Evolutionary conservation across 1,140 invertebrate species (phyloP).

Genomic region (Oryzaephilus surinamensis): DNA sequence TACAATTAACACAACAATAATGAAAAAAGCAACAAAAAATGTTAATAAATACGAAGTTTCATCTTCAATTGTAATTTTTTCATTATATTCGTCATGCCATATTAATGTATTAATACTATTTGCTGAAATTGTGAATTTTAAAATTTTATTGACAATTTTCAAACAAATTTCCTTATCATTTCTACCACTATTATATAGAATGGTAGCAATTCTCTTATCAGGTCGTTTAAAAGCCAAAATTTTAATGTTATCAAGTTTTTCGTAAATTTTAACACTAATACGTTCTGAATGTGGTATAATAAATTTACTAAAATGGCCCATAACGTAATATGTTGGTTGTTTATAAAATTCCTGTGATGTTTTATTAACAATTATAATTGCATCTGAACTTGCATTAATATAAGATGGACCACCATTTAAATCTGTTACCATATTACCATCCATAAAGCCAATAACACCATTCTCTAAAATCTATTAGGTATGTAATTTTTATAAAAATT

Average conservation of each 20-base stretch:
- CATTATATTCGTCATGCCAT: too few relatives aligned
- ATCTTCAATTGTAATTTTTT: too few relatives aligned
- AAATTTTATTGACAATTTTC: neutral
- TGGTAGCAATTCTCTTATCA: slow-evolving; percentile 42
- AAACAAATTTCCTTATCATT: too few relatives aligned
- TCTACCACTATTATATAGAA: too few relatives aligned
- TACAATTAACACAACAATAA: too few relatives aligned
- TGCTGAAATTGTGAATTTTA: too few relatives aligned
- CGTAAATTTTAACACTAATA: slow-evolving; percentile 26
- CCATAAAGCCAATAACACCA: slow-evolving; percentile 54
- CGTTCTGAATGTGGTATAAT: slow-evolving; percentile 39
- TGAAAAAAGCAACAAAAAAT: too few relatives aligned
- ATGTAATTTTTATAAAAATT: slow-evolving; percentile 1
- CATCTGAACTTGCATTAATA: slow-evolving; percentile 54
- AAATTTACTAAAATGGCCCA: slow-evolving; percentile 59
- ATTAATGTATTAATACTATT: too few relatives aligned
- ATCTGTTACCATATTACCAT: slow-evolving; percentile 66
- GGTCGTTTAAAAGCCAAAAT: slow-evolving; percentile 40
- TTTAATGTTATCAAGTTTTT: slow-evolving; percentile 20
- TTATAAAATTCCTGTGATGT: slow-evolving; percentile 52
- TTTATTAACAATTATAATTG: slow-evolving; percentile 54
- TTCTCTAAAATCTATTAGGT: too few relatives aligned
- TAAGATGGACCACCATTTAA: slow-evolving; percentile 57
- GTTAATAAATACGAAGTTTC: too few relatives aligned
- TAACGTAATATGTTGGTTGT: slow-evolving; percentile 57